Percentiles rank a stretch among this genome's conserved stretches.
Conservation (phyloP, 2,888 invertebrate genomes). For the Cryptocephalus moraei region DNA sequence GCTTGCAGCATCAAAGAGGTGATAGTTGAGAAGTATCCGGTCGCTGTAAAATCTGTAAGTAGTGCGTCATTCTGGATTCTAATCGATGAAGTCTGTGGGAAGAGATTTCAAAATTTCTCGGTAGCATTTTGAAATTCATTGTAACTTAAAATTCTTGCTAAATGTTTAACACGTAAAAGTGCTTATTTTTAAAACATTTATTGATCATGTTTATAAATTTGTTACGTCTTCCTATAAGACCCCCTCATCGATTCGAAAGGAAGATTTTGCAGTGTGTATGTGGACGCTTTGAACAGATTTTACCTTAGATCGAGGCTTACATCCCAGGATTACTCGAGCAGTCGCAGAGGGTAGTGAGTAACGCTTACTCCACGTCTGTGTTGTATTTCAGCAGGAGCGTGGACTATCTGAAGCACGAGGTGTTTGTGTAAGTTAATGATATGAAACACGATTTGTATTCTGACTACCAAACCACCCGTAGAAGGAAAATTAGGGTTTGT, state of each 20-base stretch:
- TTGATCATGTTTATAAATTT: not conserved
- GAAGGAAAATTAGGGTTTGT: too few species aligned
- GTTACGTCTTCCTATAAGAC: not conserved
- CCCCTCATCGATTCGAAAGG: too few species aligned
- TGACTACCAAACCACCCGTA: too few species aligned
- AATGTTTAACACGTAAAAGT: too few species aligned
- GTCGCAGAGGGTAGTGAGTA: conserved; percentile 41
- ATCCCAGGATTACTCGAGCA: conserved; percentile 60
- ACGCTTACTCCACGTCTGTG: conserved; percentile 40
- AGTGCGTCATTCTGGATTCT: too few species aligned
- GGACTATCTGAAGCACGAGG: conserved; percentile 60
- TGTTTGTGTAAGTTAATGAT: conserved; percentile 61
- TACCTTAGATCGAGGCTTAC: conserved; percentile 54
- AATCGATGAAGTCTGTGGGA: not conserved
- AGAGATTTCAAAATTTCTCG: too few species aligned
- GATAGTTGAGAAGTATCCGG: conserved; percentile 36
- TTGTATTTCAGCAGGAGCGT: conserved; percentile 45
- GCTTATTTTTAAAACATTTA: conserved; percentile 1
- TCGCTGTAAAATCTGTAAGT: conserved; percentile 45
- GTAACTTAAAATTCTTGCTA: too few species aligned
- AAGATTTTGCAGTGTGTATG: not conserved
- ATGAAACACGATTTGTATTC: too few species aligned
- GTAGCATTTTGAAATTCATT: too few species aligned
- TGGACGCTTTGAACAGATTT: conserved; percentile 3
- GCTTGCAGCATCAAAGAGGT: conserved; percentile 21